These are phyloP conservation scores for Cinclus cinclus DNA, from an alignment of 2,113 vertebrate genomes.

Conservation along the genomic window DNA sequence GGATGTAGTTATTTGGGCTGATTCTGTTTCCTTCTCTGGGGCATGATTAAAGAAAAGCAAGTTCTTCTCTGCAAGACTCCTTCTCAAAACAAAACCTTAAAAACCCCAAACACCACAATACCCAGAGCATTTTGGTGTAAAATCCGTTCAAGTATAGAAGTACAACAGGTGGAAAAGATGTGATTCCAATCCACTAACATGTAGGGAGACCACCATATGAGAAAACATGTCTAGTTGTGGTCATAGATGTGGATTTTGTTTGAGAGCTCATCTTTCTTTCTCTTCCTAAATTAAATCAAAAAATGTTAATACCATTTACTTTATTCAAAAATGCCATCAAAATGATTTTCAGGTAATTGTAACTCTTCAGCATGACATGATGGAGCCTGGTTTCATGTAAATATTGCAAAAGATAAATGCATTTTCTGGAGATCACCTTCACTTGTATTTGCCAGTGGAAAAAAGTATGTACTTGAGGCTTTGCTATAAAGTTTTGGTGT, in stretches of 20 bases:
- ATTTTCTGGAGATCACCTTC: background rate
- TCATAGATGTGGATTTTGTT: background rate
- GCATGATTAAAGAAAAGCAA: background rate
- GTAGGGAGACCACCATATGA: background rate
- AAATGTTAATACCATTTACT: background rate
- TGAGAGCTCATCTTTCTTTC: background rate
- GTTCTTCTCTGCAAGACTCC: background rate
- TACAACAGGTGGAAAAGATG: background rate
- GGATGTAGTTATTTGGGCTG: background rate
- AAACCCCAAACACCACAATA: background rate
- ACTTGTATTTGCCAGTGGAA: background rate
- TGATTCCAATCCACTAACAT: background rate
- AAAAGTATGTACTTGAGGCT: background rate
- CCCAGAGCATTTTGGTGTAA: background rate
- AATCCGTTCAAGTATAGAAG: background rate
- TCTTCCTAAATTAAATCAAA: background rate
- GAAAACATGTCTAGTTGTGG: background rate
- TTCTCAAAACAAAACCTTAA: background rate
- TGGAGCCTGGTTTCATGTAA: background rate
- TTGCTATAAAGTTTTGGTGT: background rate
- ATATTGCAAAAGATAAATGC: background rate
- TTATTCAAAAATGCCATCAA: background rate
- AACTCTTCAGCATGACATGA: background rate
- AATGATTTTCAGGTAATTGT: background rate
- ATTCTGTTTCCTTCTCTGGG: background rate